Evolutionary conservation across 2,113 vertebrate species (phyloP).

Genomic region (Myiozetetes cayanensis): DNA sequence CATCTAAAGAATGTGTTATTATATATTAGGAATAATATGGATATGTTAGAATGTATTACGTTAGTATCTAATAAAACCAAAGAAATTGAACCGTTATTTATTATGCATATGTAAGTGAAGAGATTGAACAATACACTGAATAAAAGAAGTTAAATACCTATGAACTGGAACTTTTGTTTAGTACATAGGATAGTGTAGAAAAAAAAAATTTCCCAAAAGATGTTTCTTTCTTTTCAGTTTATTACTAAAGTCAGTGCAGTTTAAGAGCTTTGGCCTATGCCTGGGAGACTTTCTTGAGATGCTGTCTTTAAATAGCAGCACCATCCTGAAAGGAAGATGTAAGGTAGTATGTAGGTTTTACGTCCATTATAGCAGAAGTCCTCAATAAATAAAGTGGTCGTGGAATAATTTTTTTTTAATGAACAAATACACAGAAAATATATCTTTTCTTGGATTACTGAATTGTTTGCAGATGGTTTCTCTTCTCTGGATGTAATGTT

Average conservation of each 20-base stretch:
- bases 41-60: not conserved
- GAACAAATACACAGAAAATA: not conserved
- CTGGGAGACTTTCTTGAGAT: not conserved
- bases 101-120: not conserved
- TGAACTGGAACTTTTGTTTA: conserved; percentile 27
- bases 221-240: not conserved
- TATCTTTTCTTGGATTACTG: not conserved
- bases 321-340: not conserved
- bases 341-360: not conserved
- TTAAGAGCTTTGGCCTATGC: not conserved
- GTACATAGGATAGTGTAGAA: not conserved
- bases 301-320: not conserved
- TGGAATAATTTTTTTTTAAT: not conserved
- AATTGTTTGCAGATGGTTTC: not conserved
- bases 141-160: not conserved
- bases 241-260: not conserved
- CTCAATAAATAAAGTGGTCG: not conserved
- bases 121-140: not conserved
- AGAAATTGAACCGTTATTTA: not conserved
- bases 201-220: not conserved
- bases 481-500: not conserved
- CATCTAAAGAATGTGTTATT: not conserved
- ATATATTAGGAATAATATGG: not conserved
- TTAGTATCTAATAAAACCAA: not conserved
- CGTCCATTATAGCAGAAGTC: not conserved